Conservation (phyloP, 1,140 invertebrate species). For the Ips nitidus region DNA sequence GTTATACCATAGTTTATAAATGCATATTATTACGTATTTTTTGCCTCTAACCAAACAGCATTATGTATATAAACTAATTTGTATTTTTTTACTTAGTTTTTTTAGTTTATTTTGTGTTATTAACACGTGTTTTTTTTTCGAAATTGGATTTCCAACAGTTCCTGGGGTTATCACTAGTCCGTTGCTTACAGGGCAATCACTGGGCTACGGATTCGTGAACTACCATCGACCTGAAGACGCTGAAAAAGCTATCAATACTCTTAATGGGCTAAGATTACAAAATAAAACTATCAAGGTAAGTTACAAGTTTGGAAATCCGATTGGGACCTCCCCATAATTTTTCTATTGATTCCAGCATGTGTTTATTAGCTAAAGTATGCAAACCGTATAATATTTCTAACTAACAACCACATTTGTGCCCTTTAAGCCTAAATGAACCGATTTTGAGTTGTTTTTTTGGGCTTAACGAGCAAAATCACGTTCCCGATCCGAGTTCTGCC, state of each 20-base stretch:
- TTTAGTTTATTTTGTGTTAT: slow-evolving; percentile 45
- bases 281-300: slow-evolving; percentile 99
- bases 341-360: too few species aligned
- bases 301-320: slow-evolving; percentile 26
- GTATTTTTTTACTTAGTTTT: slow-evolving; percentile 21
- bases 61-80: not conserved
- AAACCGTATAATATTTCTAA: too few species aligned
- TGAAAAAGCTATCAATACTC: slow-evolving; percentile 95
- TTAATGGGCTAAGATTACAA: slow-evolving; percentile 95
- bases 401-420: not conserved
- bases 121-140: slow-evolving; percentile 47
- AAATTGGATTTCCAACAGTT: slow-evolving; percentile 46
- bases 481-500: slow-evolving; percentile 31
- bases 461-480: not conserved
- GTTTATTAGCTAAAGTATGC: not conserved
- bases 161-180: slow-evolving; percentile 47
- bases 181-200: slow-evolving; percentile 83
- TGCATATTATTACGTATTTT: too few species aligned
- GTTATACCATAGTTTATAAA: too few species aligned
- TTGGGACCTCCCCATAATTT: slow-evolving; percentile 12
- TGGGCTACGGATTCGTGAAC: slow-evolving; percentile 99
- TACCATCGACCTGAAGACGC: slow-evolving; percentile 96
- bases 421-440: not conserved
- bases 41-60: too few species aligned
- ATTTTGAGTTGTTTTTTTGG: not conserved